Base-by-base conservation (phyloP, 2,888 invertebrate species). In the Ametastegia equiseti region DNA sequence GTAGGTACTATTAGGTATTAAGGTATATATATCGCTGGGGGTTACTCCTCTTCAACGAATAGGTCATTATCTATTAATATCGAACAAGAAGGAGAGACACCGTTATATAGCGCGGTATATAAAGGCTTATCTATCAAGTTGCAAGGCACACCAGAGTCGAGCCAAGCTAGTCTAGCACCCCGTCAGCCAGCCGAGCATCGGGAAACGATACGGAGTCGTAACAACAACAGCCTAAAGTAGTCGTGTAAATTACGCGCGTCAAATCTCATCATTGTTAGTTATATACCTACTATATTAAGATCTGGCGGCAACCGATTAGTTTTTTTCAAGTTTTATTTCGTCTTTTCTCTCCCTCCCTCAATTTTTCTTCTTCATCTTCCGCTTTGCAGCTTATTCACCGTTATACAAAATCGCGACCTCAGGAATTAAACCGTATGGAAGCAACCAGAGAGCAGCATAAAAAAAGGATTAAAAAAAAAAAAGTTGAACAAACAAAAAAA, bases 1-100 rank as follows among this genome's bases (percentile, higher is more conserved):
- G n/a, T 50, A 50, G 6, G 11, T 54, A 54, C n/a, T 54, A 23
- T 15, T 65, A 65, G 33, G 36, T n/a, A 65, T 45, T n/a, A n/a
- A n/a, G n/a, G 45, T 45, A 45, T 45, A 45, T 45, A 45, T 13
- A 45, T 45, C 15, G 45, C 45, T 9, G 45, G 15, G 15, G 45
- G 45, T 45, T n/a, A 39, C 69, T 69, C 13, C 27, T 67, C 42
- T 39, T 67, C n/a, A 67, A 67, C 67, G 67, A 39, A 71, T 71
- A 47, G n/a, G 45, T 47, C 73, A 47, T 73, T 73, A 73, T 47
- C 47, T 73, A 73, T 73, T 73, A 73, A 73, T 50, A 73, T 73
- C 73, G 39, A 30, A 73, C 47, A 47, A 54, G 7, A 19, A 9
- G 19, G n/a, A n/a, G 50, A 7, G 19, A 2, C n/a, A 33, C 27